Conservation (phyloP, 2,797 vertebrate genomes). For the Pithecia hirsuta region DNA sequence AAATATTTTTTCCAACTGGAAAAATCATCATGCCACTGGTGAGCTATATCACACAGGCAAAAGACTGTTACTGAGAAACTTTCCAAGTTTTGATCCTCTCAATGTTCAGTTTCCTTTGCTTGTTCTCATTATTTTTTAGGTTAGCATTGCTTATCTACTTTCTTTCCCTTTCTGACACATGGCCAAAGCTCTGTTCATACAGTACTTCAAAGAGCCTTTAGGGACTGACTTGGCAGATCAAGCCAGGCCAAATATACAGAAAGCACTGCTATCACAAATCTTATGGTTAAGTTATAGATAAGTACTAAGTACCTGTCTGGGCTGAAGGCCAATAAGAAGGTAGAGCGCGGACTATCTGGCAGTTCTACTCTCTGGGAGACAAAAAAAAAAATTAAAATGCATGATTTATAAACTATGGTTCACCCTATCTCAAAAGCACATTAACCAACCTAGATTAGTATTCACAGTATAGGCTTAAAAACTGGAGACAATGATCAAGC, state of each 20-base stretch:
- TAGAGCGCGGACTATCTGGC: slow-evolving; percentile 99
- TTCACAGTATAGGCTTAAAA: slow-evolving; percentile 33
- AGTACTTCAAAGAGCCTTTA: slow-evolving; percentile 16
- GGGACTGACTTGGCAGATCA: slow-evolving; percentile 3
- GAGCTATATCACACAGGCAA: not conserved
- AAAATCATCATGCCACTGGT: not conserved
- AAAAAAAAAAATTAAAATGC: slow-evolving; percentile 74
- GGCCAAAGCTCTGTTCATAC: not conserved
- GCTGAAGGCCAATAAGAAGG: slow-evolving; percentile 99
- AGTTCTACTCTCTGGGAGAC: slow-evolving; percentile 97
- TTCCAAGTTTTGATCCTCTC: not conserved
- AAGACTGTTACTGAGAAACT: not conserved
- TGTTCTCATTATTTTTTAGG: slow-evolving; percentile 11
- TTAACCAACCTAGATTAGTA: slow-evolving; percentile 9
- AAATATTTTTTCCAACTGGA: not conserved
- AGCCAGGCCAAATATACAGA: slow-evolving; percentile 12
- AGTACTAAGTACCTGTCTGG: slow-evolving; percentile 93
- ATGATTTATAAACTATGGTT: slow-evolving; percentile 49
- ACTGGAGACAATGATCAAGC: slow-evolving; percentile 37
- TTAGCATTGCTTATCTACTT: not conserved
- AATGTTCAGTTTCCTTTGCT: slow-evolving; percentile 19
- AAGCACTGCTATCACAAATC: not conserved
- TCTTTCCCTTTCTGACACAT: not conserved
- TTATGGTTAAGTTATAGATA: slow-evolving; percentile 44
- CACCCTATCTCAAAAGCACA: slow-evolving; percentile 48